Conservation (phyloP, 2,888 invertebrate species). For the Hemistola chrysoprasaria region DNA sequence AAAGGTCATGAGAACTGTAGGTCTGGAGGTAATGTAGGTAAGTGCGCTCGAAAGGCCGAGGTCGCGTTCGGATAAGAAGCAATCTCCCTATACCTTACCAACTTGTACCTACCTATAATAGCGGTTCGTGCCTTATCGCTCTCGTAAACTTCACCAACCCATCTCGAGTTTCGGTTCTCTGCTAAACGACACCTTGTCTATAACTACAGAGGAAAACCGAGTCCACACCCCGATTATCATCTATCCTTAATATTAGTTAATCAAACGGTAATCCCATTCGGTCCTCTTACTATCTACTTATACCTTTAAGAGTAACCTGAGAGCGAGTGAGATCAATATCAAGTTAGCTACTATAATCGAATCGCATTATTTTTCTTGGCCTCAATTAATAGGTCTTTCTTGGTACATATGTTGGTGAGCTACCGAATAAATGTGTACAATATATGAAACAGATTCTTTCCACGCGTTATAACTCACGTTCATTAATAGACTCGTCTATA, state of each 20-base stretch:
- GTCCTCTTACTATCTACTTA: constrained; percentile 32
- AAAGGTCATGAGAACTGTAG: constrained; percentile 32
- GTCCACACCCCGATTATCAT: constrained; percentile 25
- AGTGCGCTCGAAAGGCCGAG: constrained; percentile 33
- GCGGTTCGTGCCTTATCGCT: constrained; percentile 64
- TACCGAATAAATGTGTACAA: too few relatives aligned
- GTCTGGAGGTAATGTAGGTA: constrained; percentile 32
- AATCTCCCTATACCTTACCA: constrained; percentile 34
- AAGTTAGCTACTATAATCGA: too few relatives aligned
- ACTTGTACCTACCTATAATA: constrained; percentile 28
- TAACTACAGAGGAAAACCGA: constrained; percentile 26
- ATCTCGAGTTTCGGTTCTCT: constrained; percentile 29
- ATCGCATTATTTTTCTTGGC: too few relatives aligned
- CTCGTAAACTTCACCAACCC: constrained; percentile 39
- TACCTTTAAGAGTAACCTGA: constrained; percentile 30
- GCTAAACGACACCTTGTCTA: constrained; percentile 46
- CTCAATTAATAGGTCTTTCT: too few relatives aligned
- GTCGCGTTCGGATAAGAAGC: constrained; percentile 44
- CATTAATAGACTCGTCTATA: constrained; percentile 22
- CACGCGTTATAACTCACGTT: too few relatives aligned
- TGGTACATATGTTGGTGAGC: too few relatives aligned
- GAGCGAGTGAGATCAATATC: constrained; percentile 4
- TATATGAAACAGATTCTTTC: too few relatives aligned
- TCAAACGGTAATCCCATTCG: constrained; percentile 35
- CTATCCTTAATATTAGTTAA: constrained; percentile 33